Base-by-base conservation (phyloP, 2,797 vertebrate species). In the Enteromius thamalakanensis region DNA sequence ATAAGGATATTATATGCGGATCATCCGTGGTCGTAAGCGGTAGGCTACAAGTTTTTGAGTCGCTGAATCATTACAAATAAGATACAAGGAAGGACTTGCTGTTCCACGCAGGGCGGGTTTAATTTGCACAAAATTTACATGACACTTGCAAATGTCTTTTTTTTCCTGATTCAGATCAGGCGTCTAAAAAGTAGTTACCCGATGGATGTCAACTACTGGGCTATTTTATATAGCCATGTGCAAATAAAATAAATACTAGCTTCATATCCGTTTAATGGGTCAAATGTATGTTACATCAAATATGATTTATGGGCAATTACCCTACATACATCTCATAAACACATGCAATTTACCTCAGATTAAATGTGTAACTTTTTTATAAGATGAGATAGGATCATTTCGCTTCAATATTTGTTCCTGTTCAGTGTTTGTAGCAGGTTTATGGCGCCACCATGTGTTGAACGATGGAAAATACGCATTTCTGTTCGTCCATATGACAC, bases 81-180 rank as follows among this genome's bases (percentile, higher is more conserved):
- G n/a, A 51, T 51, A 84, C 74, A 67, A 71, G 23, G 45, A 76
- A 62, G 47, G 12, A 47, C 26, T 69, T 70, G 70, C 68, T 75
- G 51, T 69, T 65, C 55, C 26, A 53, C 32, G n/a, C 42, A 74
- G 34, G 85, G 53, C 51, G 42, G 81, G 62, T 74, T 42, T 88
- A 14, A 86, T 89, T 89, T 89, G 83, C 88, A 89, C 72, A 64
- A 17, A 1, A 87, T 89, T 89, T 89, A 82, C 87, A 88, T 89
- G 75, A 23, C 71, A 45, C 76, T 84, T 74, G 78, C 85, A 87
- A 72, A 87, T 79, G 64, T 84, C 53, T 79, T 80, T 75, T 47
- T 71, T 84, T 80, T 62, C 71, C 83, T 85, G 62, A 49, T 64
- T 83, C 53, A 75, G 70, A 55, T 34, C 37, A 74, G 47, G 17